Evolutionary conservation across 1,140 invertebrate genomes (phyloP), one percentile per base, ranked within the genome.

Genomic region (Brachionus plicatilis): DNA sequence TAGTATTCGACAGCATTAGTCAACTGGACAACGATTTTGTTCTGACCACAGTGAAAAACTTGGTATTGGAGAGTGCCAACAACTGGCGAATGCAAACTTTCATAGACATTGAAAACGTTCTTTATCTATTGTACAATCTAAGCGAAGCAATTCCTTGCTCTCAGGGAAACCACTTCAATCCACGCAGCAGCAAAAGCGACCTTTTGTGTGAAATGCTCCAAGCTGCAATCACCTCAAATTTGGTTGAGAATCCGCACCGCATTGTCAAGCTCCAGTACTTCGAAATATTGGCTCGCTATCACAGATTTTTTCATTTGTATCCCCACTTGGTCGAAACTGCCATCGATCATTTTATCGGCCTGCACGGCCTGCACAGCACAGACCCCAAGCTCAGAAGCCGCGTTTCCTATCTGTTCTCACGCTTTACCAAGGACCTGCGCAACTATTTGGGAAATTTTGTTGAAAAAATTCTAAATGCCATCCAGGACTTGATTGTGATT

Each of bases 1-100:
- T 91, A 7, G 87, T 92, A 3, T 91, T 92, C 86, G 92, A 91
- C 86, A 92, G 92, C 85, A 85, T 92, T 47, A 89, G 89, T 53
- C 87, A 87, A 6, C 85, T 92, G 89, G 90, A 92, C 85, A 86
- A 87, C 17, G 87, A 91, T 45, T 86, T 92, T 78, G 88, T 92
- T 2, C 86, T 92, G 53, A 85, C 88, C 53, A 88, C 88, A 20
- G 89, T 92, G 4, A 88, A 90, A 85, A 88, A 88, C 79, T 87
- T 91, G n/a, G 88, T 91, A 9, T 87, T 86, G 11, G 87, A 86
- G n/a, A 90, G 89, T 0, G 86, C 92, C 56, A 86, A 88, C 9
- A 87, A 89, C 24, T 92, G 91, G 91, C 88, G 89, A 65, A 86
- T 85, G 2, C 86, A 88, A 45, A 85, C 90, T 41, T 90, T 90